Evolutionary conservation across 2,888 invertebrate species (phyloP).

Genomic region (Pristionchus entomophagus): DNA sequence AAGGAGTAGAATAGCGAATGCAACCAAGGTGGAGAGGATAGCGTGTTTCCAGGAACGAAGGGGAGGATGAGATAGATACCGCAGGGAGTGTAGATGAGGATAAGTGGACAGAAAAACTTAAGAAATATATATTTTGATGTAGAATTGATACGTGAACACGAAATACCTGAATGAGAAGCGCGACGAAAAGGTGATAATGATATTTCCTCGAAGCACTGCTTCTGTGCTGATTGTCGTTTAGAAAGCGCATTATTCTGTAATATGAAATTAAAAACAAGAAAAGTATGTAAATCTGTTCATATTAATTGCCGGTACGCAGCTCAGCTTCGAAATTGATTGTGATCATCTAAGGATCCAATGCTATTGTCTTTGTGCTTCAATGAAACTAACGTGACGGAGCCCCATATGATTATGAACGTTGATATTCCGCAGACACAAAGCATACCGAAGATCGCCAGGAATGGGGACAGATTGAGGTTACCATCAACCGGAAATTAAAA

Average conservation of each 20-base stretch:
- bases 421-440: not conserved
- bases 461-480: not conserved
- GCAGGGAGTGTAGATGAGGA: slow-evolving; percentile 2
- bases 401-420: not conserved
- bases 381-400: not conserved
- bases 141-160: not conserved
- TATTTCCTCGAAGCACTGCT: not conserved
- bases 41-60: not conserved
- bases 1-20: not conserved
- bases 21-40: not conserved
- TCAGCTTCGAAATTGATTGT: too few relatives aligned
- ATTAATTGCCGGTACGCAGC: too few relatives aligned
- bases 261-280: too few relatives aligned
- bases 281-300: too few relatives aligned
- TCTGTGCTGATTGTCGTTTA: not conserved
- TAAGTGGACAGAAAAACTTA: not conserved
- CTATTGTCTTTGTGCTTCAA: not conserved
- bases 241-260: not conserved
- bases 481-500: not conserved
- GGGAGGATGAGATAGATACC: not conserved
- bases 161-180: not conserved
- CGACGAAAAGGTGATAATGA: slow-evolving; percentile 20
- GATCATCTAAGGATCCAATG: too few relatives aligned
- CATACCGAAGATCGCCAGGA: not conserved
- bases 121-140: not conserved